Conservation (phyloP, 35 echinoderm and acorn worm species). For the Apostichopus japonicus region DNA sequence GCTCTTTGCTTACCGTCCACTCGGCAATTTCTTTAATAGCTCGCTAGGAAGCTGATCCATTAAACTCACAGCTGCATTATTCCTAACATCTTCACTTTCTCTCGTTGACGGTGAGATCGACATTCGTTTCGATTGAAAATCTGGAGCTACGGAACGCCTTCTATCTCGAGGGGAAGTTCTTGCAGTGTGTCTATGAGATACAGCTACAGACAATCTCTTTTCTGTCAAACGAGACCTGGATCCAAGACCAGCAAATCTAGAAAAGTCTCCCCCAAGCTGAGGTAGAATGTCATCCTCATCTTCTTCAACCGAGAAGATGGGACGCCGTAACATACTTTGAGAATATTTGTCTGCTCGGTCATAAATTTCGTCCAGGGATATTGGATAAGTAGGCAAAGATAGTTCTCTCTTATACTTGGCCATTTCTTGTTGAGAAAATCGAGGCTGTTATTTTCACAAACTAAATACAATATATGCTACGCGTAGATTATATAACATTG, state of each 20-base stretch:
- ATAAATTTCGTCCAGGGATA: constrained; percentile 88
- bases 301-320: constrained; percentile 67
- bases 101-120: constrained; percentile 1
- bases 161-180: background rate
- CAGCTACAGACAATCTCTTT: constrained; percentile 32
- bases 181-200: background rate
- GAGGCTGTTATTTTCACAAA: too few relatives aligned
- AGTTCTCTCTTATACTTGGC: constrained; percentile 13
- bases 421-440: background rate
- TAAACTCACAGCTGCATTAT: background rate
- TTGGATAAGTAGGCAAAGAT: constrained; percentile 57
- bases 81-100: background rate
- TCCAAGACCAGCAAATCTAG: background rate
- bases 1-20: background rate
- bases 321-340: constrained; percentile 63
- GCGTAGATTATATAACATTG: background rate
- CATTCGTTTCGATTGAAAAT: constrained; percentile 14
- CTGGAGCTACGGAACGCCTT: background rate
- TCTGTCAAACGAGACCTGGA: background rate
- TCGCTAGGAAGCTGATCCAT: background rate
- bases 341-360: constrained; percentile 75
- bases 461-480: background rate
- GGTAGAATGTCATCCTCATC: constrained; percentile 19
- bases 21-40: background rate
- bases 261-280: background rate